phyloP scores from a whole-genome alignment of 30 jellyfish, hydroid and myxozoan species.

The Chrysaora quinquecirrha region DNA sequence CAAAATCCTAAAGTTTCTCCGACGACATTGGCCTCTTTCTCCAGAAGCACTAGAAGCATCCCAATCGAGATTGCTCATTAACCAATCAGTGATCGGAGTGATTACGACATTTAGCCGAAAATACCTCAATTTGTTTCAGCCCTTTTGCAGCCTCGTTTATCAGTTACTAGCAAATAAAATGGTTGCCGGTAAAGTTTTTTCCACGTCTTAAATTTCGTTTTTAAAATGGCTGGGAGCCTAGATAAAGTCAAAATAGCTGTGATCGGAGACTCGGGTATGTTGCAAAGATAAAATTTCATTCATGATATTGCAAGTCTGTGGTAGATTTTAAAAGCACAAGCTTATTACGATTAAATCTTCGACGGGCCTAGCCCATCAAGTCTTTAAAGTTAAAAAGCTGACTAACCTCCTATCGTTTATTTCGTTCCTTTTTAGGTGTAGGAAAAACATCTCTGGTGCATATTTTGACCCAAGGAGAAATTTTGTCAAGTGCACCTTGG shows the following conservation, averaged over 20 bases:
- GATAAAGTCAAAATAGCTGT: slow-evolving; percentile 82
- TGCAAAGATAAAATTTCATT: neutral
- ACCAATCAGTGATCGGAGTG: no score
- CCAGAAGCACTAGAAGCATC: no score
- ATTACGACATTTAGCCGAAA: no score
- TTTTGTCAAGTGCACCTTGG: slow-evolving; percentile 74
- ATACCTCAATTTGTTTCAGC: no score
- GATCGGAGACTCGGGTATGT: slow-evolving; percentile 96
- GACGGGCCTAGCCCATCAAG: neutral
- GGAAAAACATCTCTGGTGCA: slow-evolving; percentile 91
- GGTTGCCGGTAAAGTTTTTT: neutral
- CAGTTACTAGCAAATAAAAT: neutral
- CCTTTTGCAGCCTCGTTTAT: neutral
- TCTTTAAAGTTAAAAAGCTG: neutral
- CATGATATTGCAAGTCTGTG: neutral
- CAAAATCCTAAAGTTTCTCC: no score
- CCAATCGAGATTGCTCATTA: no score
- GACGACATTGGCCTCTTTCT: no score
- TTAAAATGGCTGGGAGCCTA: slow-evolving; percentile 79
- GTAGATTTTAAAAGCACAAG: neutral
- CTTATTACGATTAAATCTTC: neutral
- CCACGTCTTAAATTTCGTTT: neutral
- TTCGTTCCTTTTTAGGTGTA: slow-evolving; percentile 66
- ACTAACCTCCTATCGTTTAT: no score
- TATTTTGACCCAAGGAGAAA: slow-evolving; percentile 78